phyloP scores from a whole-genome alignment of 2,888 invertebrate genomes.

The Agrotis exclamationis region DNA sequence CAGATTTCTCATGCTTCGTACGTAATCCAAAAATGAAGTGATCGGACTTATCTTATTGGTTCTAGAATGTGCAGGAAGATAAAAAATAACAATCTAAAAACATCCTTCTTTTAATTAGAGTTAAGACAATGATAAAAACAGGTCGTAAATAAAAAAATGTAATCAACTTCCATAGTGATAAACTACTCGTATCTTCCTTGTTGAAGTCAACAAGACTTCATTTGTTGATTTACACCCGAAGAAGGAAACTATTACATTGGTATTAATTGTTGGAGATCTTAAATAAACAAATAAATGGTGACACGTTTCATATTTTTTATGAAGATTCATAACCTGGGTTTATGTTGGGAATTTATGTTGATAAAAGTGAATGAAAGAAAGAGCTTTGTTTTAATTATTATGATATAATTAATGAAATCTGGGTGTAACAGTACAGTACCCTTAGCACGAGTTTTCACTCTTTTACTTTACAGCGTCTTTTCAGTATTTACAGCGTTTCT shows the following conservation, averaged over 20 bases:
- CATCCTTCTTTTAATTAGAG: neutral
- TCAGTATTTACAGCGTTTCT: too few relatives aligned
- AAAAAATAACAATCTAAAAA: neutral
- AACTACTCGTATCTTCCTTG: slow-evolving; percentile 32
- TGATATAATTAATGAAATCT: neutral
- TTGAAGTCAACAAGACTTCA: slow-evolving; percentile 26
- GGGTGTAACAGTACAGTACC: too few relatives aligned
- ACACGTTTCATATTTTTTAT: neutral
- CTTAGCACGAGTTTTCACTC: too few relatives aligned
- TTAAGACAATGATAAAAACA: slow-evolving; percentile 27
- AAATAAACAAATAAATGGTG: slow-evolving; percentile 26
- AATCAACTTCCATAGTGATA: slow-evolving; percentile 28
- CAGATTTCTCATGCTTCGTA: neutral
- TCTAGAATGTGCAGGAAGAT: slow-evolving; percentile 7
- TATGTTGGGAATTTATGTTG: neutral
- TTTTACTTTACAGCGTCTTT: too few relatives aligned
- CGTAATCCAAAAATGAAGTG: neutral
- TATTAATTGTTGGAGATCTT: too few relatives aligned
- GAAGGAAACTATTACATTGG: neutral
- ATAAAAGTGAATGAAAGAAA: neutral
- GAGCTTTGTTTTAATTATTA: slow-evolving; percentile 1
- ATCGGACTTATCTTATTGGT: neutral
- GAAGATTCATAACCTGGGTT: neutral
- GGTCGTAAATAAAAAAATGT: slow-evolving; percentile 28
- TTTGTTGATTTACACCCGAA: slow-evolving; percentile 27